Base-by-base conservation (phyloP, 35 echinoderm and acorn worm genomes). In the Ophiothrix spiculata region DNA sequence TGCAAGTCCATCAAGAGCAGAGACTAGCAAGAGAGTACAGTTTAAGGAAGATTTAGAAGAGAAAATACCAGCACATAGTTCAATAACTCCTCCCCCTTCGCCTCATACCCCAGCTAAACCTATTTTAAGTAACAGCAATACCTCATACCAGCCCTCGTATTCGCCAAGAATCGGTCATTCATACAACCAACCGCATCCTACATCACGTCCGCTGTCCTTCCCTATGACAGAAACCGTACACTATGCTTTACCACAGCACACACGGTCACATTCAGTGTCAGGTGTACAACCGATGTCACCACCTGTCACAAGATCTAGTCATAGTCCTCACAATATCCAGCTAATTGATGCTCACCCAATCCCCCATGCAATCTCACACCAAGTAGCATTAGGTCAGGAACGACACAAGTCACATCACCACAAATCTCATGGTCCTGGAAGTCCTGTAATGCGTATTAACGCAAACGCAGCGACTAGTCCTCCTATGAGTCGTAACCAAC, bases 41-140 rank as follows among this genome's bases (percentile, higher is more conserved):
- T 90, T 90, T 74, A 90, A 90, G 81, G 88, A 90, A 39, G 88
- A 84, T 32, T 35, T 90, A 39, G 88, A 90, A 42, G 88, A 90
- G 32, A 90, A 90, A 37, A 90, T 90, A 32, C 88, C 88, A 1
- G 88, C 77, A 29, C 81, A 77, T 23, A 38, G 75, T 41, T 74
- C 88, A 31, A 1, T 77, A 16, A 39, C 75, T 77, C 69, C 33
- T 34, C 73, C 19, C 31, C 64, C 35, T 38, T 36, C 78, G 32
- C 77, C 80, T n/a, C 69, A 60, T 32, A 31, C 78, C 28, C 33
- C 37, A 40, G 40, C 78, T 39, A 38, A 80, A 38, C 78, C 37
- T n/a, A 69, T 69, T 25, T n/a, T 69, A 25, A 69, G 60, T 69
- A 69, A 69, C 29, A 69, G 60, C 60, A 69, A n/a, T 69, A 69